These are phyloP conservation scores for Tachysurus vachellii DNA, from an alignment of 2,113 vertebrate genomes.

Conservation along the genomic window DNA sequence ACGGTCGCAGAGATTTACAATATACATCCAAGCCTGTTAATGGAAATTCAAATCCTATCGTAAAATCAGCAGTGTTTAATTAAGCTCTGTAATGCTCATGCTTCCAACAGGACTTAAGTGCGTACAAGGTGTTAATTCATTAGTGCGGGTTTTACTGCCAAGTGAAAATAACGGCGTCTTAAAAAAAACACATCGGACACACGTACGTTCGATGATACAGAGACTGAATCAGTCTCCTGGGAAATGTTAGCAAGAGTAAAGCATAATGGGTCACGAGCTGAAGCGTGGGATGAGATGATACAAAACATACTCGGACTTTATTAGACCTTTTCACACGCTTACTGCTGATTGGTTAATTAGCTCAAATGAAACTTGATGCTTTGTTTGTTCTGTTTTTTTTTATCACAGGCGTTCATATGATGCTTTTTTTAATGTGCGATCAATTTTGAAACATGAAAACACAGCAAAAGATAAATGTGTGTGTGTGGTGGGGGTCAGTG, in stretches of 20 bases:
- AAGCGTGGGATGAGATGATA: not conserved
- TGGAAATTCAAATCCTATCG: constrained; percentile 28
- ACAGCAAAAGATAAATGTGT: no score
- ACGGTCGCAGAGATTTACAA: not conserved
- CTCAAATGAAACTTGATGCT: not conserved
- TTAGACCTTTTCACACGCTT: not conserved
- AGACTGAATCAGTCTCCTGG: not conserved
- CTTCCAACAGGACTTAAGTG: not conserved
- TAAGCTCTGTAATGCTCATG: constrained; percentile 17
- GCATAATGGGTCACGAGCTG: not conserved
- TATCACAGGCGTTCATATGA: not conserved
- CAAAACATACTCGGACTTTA: not conserved
- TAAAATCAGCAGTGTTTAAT: constrained; percentile 14
- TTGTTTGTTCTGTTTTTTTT: not conserved
- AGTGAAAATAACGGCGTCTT: not conserved
- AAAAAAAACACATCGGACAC: not conserved
- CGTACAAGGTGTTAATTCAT: constrained; percentile 2
- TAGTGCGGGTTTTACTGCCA: not conserved
- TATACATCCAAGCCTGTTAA: not conserved
- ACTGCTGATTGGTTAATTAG: not conserved
- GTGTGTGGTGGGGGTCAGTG: no score
- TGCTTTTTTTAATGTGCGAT: not conserved
- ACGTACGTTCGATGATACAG: not conserved
- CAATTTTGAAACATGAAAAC: not conserved
- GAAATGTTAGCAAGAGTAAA: not conserved